phyloP scores from a whole-genome alignment of 2,797 vertebrate species.

The Urocyon cinereoargenteus region DNA sequence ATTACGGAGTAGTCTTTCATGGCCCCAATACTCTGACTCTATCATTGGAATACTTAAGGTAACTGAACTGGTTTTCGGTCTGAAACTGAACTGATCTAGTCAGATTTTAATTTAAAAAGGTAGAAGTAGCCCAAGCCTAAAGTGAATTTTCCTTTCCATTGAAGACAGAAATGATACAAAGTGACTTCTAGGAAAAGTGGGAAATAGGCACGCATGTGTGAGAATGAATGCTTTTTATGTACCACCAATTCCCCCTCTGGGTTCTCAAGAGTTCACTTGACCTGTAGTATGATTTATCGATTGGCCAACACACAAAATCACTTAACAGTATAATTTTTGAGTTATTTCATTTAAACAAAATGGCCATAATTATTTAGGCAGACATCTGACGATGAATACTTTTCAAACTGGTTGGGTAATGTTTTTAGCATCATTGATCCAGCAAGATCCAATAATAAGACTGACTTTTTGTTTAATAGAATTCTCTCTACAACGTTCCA shows the following conservation, averaged over 20 bases:
- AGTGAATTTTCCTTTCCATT: constrained; percentile 13
- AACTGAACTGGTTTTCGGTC: background rate
- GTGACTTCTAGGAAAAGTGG: background rate
- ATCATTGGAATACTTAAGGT: background rate
- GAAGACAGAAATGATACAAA: background rate
- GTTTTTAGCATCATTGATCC: constrained; percentile 87
- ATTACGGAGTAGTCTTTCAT: background rate
- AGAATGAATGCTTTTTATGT: constrained; percentile 59
- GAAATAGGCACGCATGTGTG: background rate
- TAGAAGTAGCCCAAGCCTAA: background rate
- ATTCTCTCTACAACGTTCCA: constrained; percentile 84
- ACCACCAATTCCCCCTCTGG: background rate
- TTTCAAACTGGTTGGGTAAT: constrained; percentile 82
- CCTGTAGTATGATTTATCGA: constrained; percentile 37
- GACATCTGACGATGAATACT: constrained; percentile 64
- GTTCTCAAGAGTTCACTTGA: constrained; percentile 18
- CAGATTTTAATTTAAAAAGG: background rate
- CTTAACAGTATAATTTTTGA: constrained; percentile 83
- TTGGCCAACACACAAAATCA: constrained; percentile 70
- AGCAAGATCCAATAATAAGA: constrained; percentile 85
- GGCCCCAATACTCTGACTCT: background rate
- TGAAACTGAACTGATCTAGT: background rate
- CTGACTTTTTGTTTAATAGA: constrained; percentile 88
- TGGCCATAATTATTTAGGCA: constrained; percentile 79
- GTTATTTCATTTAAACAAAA: constrained; percentile 85